A percentile compares a stretch with the other conserved stretches of the same genome.
These are phyloP conservation scores for Branchinecta lynchi DNA, from an alignment of 1,140 invertebrate genomes.

Conservation along the genomic window DNA sequence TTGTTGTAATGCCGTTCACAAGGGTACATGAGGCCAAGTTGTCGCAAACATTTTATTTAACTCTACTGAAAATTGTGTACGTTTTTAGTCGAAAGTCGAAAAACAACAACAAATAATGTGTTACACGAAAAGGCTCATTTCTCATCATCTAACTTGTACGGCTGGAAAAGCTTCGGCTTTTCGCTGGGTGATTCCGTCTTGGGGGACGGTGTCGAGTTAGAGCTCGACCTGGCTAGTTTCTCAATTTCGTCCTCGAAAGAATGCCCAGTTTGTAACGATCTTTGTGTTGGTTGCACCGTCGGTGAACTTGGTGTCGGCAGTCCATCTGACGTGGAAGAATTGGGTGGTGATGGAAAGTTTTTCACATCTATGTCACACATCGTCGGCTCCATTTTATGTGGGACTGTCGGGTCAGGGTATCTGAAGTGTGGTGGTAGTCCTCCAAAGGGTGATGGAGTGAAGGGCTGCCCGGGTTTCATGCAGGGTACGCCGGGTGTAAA, in stretches of 20 bases:
- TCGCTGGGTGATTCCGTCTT: neutral
- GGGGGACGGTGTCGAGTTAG: neutral
- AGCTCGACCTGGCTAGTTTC: slow-evolving; percentile 3
- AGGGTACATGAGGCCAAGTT: too few species aligned
- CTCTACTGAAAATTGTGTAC: too few species aligned
- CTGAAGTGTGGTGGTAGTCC: slow-evolving; percentile 17
- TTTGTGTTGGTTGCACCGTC: neutral
- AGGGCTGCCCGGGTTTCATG: slow-evolving; percentile 3
- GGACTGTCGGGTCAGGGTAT: neutral
- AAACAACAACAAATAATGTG: neutral
- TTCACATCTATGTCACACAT: neutral
- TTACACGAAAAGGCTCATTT: neutral
- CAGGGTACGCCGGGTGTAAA: slow-evolving; percentile 17
- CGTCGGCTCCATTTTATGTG: neutral
- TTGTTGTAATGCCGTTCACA: too few species aligned
- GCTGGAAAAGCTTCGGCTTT: slow-evolving; percentile 18
- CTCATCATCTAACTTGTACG: slow-evolving; percentile 17
- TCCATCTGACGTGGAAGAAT: slow-evolving; percentile 1
- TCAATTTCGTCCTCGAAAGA: neutral
- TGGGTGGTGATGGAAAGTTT: neutral
- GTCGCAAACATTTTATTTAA: too few species aligned
- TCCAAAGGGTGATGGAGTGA: slow-evolving; percentile 16
- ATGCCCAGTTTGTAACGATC: neutral
- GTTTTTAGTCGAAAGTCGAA: too few species aligned
- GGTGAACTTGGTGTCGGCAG: slow-evolving; percentile 8